Percentiles rank a stretch among this genome's conserved stretches.
phyloP scores from a whole-genome alignment of 2,888 invertebrate genomes.

The Stenoptilia bipunctidactyla region DNA sequence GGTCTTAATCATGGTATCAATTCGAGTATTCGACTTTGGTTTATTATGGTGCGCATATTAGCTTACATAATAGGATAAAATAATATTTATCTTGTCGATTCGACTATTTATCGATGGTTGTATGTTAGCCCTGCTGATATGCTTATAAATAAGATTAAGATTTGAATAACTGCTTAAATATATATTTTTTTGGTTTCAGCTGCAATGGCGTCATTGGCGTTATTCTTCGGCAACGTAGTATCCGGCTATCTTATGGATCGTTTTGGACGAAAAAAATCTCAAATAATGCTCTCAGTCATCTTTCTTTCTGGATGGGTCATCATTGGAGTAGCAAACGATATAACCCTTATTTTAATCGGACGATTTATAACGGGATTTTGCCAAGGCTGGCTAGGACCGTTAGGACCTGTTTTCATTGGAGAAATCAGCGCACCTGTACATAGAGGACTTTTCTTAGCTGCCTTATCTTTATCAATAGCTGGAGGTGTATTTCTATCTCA shows the following conservation, averaged over 20 bases:
- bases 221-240: conserved; percentile 73
- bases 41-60: too few relatives aligned
- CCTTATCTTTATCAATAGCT: conserved; percentile 73
- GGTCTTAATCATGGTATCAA: too few relatives aligned
- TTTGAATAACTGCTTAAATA: too few relatives aligned
- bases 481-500: conserved; percentile 76
- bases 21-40: too few relatives aligned
- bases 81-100: too few relatives aligned
- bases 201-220: conserved; percentile 71
- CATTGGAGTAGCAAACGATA: conserved; percentile 62
- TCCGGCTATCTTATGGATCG: conserved; percentile 73
- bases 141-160: too few relatives aligned
- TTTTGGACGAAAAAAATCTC: conserved; percentile 69
- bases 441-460: conserved; percentile 74
- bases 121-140: too few relatives aligned
- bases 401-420: conserved; percentile 71
- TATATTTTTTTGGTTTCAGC: conserved; percentile 50
- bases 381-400: conserved; percentile 70
- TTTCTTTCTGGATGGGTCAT: conserved; percentile 72
- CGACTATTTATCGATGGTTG: too few relatives aligned
- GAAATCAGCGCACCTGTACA: conserved; percentile 72
- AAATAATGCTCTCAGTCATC: conserved; percentile 61
- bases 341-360: conserved; percentile 59
- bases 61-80: too few relatives aligned
- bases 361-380: conserved; percentile 70